These are phyloP conservation scores for Myoxocephalus aenaeus DNA, from an alignment of 2,797 vertebrate species.

Conservation along the genomic window DNA sequence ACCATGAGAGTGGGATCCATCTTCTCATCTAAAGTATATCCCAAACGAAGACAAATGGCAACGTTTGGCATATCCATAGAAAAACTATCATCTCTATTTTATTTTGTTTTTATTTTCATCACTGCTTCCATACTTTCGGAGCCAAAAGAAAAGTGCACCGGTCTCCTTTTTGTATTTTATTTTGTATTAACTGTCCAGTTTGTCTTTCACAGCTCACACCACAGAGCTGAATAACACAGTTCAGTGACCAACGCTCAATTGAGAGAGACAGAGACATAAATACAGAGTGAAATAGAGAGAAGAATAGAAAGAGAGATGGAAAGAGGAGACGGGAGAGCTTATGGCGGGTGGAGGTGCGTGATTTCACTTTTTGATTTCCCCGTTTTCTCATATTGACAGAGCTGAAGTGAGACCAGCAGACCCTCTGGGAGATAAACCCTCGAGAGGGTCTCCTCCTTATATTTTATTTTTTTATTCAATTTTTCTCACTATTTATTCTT, in stretches of 20 bases:
- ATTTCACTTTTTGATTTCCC: slow-evolving; percentile 37
- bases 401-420: slow-evolving; percentile 30
- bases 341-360: neutral
- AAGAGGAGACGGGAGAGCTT: slow-evolving; percentile 10
- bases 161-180: neutral
- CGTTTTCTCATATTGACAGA: slow-evolving; percentile 30
- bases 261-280: slow-evolving; percentile 19
- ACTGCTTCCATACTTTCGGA: neutral
- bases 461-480: neutral
- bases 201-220: slow-evolving; percentile 24
- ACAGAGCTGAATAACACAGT: slow-evolving; percentile 36
- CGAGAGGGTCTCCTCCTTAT: slow-evolving; percentile 13
- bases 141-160: neutral
- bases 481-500: neutral
- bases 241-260: slow-evolving; percentile 34
- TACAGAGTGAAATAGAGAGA: slow-evolving; percentile 11
- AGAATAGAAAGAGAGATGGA: slow-evolving; percentile 23
- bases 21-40: neutral
- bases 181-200: neutral
- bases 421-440: slow-evolving; percentile 25
- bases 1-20: neutral
- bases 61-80: neutral
- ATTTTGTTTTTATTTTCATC: neutral
- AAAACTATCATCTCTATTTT: neutral
- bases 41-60: neutral